Base-by-base conservation (phyloP, 2,113 vertebrate species). In the Fulmarus glacialis region DNA sequence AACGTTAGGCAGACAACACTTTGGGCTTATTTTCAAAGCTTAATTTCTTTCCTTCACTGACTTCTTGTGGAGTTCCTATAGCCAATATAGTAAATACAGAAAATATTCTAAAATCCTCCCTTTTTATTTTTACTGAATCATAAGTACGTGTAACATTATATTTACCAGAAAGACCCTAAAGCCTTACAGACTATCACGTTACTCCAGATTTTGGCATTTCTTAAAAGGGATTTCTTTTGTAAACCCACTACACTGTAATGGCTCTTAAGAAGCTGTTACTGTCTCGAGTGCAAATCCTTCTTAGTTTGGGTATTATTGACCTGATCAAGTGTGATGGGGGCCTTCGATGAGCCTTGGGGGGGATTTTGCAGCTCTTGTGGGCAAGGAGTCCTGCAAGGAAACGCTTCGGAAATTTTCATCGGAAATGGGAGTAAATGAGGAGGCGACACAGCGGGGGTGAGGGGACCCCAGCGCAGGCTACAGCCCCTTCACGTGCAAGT, bases 201-300 rank as follows among this genome's bases (percentile, higher is more conserved):
- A 96, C 92, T 97, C 88, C 84, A 86, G 91, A 96, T 95, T 70
- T 93, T 95, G 97, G 83, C 94, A 78, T 97, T 97, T 95, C 97
- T 96, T 93, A 83, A 88, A 96, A 96, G 93, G 96, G 97, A 97
- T 97, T 97, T 97, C 73, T 93, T 87, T 66, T 91, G 53, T 78
- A 96, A 97, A 95, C 91, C 95, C 87, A 93, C 95, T 86, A 88
- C 82, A 78, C 82, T 88, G 92, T 95, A 96, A 98, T 97, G 96
- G 96, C 92, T 91, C 93, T 97, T 98, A 95, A 96, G 95, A 97
- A 97, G 95, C 97, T 96, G 97, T 97, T 95, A 94, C 96, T 93
- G 94, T 96, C 95, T 95, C 45, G 17, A 96, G 95, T 92, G 90
- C 95, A 97, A 97, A 97, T 97, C 97, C 97, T 91, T 75, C 97